phyloP scores from a whole-genome alignment of 2,797 vertebrate genomes.

The Ataeniobius toweri region DNA sequence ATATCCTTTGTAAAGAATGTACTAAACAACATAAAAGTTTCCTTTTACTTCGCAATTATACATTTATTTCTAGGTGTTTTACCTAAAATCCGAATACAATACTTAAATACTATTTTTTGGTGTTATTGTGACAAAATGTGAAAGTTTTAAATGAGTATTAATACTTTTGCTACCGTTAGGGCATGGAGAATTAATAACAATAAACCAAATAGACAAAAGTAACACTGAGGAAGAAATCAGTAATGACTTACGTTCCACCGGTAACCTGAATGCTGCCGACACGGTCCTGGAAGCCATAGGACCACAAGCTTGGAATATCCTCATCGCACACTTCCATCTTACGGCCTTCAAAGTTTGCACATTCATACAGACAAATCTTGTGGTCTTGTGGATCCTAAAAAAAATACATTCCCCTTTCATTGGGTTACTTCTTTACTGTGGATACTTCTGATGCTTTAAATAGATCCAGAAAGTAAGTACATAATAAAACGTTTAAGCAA shows the following conservation, averaged over 20 bases:
- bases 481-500: background rate
- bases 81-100: no score
- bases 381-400: constrained; percentile 85
- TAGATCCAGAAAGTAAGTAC: background rate
- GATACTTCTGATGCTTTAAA: background rate
- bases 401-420: background rate
- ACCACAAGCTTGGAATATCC: constrained; percentile 88
- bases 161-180: background rate
- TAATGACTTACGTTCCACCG: constrained; percentile 84
- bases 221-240: background rate
- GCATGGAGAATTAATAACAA: background rate
- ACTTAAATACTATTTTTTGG: background rate
- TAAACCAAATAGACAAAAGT: background rate
- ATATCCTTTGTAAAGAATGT: background rate
- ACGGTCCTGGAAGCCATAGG: constrained; percentile 86
- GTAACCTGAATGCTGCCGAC: constrained; percentile 85
- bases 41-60: background rate
- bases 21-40: background rate
- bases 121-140: background rate
- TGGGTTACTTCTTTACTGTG: background rate
- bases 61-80: background rate
- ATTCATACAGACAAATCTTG: constrained; percentile 85
- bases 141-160: background rate
- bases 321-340: constrained; percentile 90
- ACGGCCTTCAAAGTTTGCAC: constrained; percentile 85